phyloP scores from a whole-genome alignment of 2,888 invertebrate genomes.

The Tenthredo amoena region DNA sequence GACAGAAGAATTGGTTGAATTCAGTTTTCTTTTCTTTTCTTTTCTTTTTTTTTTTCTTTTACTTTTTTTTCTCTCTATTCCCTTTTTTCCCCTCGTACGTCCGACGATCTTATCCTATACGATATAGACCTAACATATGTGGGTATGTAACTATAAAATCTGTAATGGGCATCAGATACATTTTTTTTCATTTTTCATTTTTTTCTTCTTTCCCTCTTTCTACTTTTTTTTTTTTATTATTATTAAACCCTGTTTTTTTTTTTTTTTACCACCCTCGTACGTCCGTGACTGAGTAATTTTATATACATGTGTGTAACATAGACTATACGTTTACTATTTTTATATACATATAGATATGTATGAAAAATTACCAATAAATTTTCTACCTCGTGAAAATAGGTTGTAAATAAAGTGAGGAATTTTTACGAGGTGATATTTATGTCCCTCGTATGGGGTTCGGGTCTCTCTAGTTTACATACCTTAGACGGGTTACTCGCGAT shows the following conservation, averaged over 20 bases:
- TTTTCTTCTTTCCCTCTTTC: background rate
- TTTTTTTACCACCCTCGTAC: background rate
- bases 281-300: background rate
- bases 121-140: background rate
- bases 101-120: background rate
- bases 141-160: background rate
- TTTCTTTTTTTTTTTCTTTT: background rate
- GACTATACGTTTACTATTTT: background rate
- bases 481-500: background rate
- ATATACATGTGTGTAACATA: background rate
- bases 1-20: slow-evolving; percentile 37
- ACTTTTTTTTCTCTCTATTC: background rate
- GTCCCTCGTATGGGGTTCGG: background rate
- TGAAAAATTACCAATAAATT: slow-evolving; percentile 60
- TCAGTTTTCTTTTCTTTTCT: background rate
- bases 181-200: background rate
- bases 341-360: background rate
- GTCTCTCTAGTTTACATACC: slow-evolving; percentile 31
- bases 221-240: background rate
- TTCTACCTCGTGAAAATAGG: slow-evolving; percentile 55
- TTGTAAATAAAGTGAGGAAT: slow-evolving; percentile 55
- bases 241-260: background rate
- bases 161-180: background rate
- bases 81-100: background rate
- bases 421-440: slow-evolving; percentile 49